Percentiles rank a stretch among this genome's conserved stretches.
Conservation (phyloP, 2,888 invertebrate species). For the Pristionchus exspectatus region DNA sequence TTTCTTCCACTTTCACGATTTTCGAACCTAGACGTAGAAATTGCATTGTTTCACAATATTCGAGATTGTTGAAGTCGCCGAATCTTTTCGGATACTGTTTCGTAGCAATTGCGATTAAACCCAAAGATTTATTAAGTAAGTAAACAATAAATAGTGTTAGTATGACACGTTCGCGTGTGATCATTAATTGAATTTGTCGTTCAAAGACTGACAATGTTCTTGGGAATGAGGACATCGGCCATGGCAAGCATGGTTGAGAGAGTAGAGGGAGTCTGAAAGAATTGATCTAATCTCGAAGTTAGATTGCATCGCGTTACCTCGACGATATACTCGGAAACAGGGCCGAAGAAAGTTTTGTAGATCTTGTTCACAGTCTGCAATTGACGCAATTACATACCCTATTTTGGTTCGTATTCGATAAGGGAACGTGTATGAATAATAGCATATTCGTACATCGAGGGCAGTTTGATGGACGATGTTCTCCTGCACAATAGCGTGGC, state of each 20-base stretch:
- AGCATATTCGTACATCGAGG: constrained; percentile 60
- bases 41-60: too few species aligned
- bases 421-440: not conserved
- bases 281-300: not conserved
- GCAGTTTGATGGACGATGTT: constrained; percentile 66
- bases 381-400: too few species aligned
- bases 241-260: not conserved
- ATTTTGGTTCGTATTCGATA: not conserved
- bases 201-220: not conserved
- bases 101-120: too few species aligned
- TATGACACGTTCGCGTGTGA: not conserved
- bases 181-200: not conserved
- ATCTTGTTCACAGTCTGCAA: not conserved
- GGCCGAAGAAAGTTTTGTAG: not conserved
- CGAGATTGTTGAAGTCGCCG: too few species aligned
- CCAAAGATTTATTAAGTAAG: too few species aligned
- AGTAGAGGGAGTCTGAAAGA: constrained; percentile 11
- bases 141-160: too few species aligned
- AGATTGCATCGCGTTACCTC: not conserved
- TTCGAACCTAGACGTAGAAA: too few species aligned
- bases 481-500: constrained; percentile 67
- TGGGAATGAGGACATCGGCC: not conserved
- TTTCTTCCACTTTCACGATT: too few species aligned
- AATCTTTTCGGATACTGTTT: too few species aligned
- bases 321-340: not conserved